Evolutionary conservation across 2,888 invertebrate genomes (phyloP).

Genomic region (Machimus atricapillus): DNA sequence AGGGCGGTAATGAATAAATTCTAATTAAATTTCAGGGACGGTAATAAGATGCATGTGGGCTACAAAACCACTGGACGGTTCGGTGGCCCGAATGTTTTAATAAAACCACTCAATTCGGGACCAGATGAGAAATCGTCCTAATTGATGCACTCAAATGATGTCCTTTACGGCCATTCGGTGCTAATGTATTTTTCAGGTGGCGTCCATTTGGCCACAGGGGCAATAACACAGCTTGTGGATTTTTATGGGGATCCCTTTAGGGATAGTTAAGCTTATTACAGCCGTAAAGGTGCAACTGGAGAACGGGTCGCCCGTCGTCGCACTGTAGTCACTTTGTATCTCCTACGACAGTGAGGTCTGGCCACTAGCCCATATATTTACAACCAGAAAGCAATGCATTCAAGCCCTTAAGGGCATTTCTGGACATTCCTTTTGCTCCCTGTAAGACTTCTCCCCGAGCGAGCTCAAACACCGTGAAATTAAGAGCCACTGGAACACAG

Average conservation of each 20-base stretch:
- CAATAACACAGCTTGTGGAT: conserved; percentile 11
- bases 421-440: not conserved
- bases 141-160: conserved; percentile 12
- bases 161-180: conserved; percentile 32
- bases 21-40: not conserved
- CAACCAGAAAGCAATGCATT: not conserved
- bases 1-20: not conserved
- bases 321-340: not conserved
- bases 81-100: not conserved
- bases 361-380: not conserved
- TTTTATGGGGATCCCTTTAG: conserved; percentile 20
- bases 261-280: conserved; percentile 27
- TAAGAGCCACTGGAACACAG: not conserved
- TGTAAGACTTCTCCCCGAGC: not conserved
- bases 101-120: not conserved
- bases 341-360: not conserved
- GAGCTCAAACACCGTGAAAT: conserved; percentile 23
- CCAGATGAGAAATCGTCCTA: not conserved
- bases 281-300: conserved; percentile 15
- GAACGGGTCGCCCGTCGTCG: not conserved
- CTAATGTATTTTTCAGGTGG: conserved; percentile 13
- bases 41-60: not conserved
- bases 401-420: conserved; percentile 17
- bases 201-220: not conserved
- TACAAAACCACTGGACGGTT: not conserved